Base-by-base conservation (phyloP, 2,888 invertebrate genomes). In the Ormyrus thymus region DNA sequence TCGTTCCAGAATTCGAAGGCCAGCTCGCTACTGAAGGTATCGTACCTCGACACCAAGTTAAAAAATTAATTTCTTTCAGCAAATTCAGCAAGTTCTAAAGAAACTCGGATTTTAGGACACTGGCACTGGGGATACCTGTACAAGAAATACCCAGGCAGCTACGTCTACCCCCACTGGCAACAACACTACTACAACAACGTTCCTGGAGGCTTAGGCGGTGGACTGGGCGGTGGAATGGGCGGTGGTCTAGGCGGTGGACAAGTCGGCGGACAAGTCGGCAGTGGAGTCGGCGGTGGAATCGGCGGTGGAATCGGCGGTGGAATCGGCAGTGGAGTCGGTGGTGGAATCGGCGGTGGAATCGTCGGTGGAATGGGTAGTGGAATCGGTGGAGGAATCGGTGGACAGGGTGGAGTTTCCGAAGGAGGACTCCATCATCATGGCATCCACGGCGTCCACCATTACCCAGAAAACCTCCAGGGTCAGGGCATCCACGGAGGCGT, bases 121-220 rank as follows among this genome's bases (percentile, higher is more conserved):
- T 84, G 84, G 76, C 83, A 85, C 80, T 84, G 84, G 70, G 84
- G 85, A 51, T 85, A 86, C 74, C 82, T 86, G 62, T 87, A 86
- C 85, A 85, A 84, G 79, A 84, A 80, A 48, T 86, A 85, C 83
- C 85, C 85, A 72, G 83, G 82, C 66, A 82, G 83, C 76, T 82
- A 83, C 51, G 80, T 70, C 74, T 82, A 80, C 79, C 84, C 84
- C 74, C 82, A 81, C 62, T 84, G 84, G 84, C 83, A 84, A 77
- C 83, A 84, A 74, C 81, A 80, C 46, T 81, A 84, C 69, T 83
- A 83, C 81, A 64, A 58, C 46, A 64, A 58, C 46, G 78, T 79
- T 1, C 3, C 4, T 29, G 29, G 29, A 29, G 29, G 29, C 29
- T 29, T 29, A 29, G 71, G 64, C 8, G 11, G 5, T 48, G 64